Percentiles rank a stretch among this genome's conserved stretches.
These are phyloP conservation scores for Peromyscus melanophrys DNA, from an alignment of 2,797 vertebrate genomes.

Conservation along the genomic window DNA sequence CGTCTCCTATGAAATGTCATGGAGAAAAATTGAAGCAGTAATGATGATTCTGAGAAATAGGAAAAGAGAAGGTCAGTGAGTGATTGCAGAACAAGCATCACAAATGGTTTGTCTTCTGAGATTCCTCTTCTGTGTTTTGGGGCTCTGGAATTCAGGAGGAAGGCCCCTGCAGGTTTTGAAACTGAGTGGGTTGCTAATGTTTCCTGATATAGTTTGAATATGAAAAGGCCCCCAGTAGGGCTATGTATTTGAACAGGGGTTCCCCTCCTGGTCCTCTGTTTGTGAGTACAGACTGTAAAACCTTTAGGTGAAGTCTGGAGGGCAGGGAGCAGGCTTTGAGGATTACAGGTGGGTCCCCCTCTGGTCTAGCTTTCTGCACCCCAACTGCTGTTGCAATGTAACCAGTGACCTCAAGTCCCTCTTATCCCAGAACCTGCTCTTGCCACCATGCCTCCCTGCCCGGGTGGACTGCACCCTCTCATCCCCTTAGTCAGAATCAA, in stretches of 20 bases:
- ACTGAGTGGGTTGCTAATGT: not conserved
- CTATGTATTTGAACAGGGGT: not conserved
- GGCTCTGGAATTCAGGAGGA: not conserved
- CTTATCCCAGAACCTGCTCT: not conserved
- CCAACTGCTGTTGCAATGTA: not conserved
- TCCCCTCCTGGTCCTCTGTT: too few relatives aligned
- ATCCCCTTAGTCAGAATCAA: not conserved
- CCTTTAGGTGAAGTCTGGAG: not conserved
- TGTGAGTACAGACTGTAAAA: not conserved
- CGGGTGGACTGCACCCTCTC: not conserved
- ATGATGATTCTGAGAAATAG: constrained; percentile 23
- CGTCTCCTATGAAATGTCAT: not conserved
- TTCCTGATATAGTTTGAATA: not conserved
- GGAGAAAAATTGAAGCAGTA: not conserved
- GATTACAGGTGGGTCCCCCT: not conserved
- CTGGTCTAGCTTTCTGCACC: not conserved
- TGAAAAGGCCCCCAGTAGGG: not conserved
- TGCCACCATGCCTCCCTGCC: not conserved
- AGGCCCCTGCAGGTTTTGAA: not conserved
- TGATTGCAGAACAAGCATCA: constrained; percentile 12
- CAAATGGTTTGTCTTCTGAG: constrained; percentile 16
- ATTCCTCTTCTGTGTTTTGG: constrained; percentile 8
- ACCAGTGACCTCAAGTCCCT: not conserved
- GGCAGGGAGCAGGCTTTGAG: not conserved
- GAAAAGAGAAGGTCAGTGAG: constrained; percentile 16